Evolutionary conservation across 2,888 invertebrate genomes (phyloP).

Genomic region (Pachymerium ferrugineum): DNA sequence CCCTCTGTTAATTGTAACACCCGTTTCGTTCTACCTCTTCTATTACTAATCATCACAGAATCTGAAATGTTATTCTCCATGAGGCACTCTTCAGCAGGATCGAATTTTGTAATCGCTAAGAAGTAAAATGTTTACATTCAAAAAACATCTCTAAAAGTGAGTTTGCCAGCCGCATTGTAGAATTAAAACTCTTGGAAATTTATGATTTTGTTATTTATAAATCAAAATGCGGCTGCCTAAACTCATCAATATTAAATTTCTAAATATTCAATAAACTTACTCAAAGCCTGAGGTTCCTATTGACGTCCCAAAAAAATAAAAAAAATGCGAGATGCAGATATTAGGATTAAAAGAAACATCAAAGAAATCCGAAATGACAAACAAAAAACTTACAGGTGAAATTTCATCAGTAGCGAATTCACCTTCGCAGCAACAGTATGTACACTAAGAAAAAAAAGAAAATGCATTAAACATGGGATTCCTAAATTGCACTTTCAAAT

Average conservation of each 20-base stretch:
- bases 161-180: not conserved
- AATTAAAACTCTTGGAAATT: too few relatives aligned
- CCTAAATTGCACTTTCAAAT: not conserved
- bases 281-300: not conserved
- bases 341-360: not conserved
- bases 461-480: not conserved
- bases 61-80: conserved; percentile 3
- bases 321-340: not conserved
- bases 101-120: not conserved
- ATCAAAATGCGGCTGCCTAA: too few relatives aligned
- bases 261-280: not conserved
- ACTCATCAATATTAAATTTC: too few relatives aligned
- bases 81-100: not conserved
- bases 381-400: conserved; percentile 9
- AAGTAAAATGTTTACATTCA: not conserved
- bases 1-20: not conserved
- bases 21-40: not conserved
- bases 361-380: too few relatives aligned
- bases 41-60: not conserved
- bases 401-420: not conserved
- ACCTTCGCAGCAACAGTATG: conserved; percentile 17
- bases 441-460: not conserved
- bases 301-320: not conserved
- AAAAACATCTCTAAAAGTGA: not conserved
- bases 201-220: too few relatives aligned